phyloP scores from a whole-genome alignment of 2,113 vertebrate genomes.

The Aegotheles bennettii region DNA sequence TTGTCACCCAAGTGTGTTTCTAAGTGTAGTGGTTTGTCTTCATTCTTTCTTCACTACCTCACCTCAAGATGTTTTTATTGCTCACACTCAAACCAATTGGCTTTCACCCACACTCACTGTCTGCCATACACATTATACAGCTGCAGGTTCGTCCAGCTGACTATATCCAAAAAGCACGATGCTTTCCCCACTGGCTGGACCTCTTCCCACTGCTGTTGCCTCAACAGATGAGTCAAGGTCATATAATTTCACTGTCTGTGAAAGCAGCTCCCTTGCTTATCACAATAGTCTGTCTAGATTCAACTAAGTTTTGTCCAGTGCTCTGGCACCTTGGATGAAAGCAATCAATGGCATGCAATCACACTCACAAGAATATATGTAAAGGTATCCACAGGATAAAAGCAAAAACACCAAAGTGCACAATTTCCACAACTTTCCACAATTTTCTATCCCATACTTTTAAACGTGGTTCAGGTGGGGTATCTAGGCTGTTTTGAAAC shows the following conservation, averaged over 20 bases:
- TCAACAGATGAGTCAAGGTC: neutral
- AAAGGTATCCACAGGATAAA: neutral
- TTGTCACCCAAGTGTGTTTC: fast-evolving
- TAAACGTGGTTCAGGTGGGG: neutral
- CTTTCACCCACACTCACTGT: neutral
- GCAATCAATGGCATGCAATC: neutral
- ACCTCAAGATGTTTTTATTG: neutral
- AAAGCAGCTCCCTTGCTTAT: neutral
- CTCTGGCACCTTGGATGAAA: neutral
- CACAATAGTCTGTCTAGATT: neutral
- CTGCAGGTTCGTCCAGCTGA: neutral
- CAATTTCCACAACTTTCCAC: neutral
- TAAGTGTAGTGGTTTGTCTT: neutral
- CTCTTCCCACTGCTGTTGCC: neutral
- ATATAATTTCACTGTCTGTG: neutral
- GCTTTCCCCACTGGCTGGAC: neutral
- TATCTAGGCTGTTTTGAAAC: neutral
- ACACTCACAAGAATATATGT: fast-evolving
- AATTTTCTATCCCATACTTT: neutral
- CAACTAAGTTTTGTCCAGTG: neutral
- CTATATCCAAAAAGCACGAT: neutral
- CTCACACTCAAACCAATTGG: neutral
- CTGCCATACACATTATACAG: neutral
- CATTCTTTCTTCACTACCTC: neutral
- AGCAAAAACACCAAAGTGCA: neutral